Evolutionary conservation across 2,888 invertebrate genomes (phyloP).

Genomic region (Petrolisthes cinctipes): DNA sequence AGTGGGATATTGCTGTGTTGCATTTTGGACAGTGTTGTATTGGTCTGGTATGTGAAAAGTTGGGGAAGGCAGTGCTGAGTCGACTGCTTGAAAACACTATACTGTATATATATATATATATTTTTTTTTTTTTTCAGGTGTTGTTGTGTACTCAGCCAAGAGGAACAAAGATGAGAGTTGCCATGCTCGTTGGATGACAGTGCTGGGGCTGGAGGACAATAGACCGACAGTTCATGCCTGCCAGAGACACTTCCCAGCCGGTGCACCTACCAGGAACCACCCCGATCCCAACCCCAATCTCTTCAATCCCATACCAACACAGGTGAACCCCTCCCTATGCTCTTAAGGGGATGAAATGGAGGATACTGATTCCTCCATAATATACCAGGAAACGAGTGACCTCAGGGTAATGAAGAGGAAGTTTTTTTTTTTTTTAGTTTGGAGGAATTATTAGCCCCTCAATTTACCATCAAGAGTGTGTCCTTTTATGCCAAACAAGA

Average conservation of each 20-base stretch:
- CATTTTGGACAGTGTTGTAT: too few relatives aligned
- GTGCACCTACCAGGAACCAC: slow-evolving; percentile 62
- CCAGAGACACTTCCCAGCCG: slow-evolving; percentile 62
- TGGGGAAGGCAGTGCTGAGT: too few relatives aligned
- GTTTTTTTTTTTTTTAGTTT: too few relatives aligned
- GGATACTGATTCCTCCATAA: too few relatives aligned
- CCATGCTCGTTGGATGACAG: slow-evolving; percentile 37
- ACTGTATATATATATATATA: neutral
- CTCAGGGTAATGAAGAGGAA: too few relatives aligned
- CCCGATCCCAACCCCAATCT: slow-evolving; percentile 59
- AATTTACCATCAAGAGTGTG: too few relatives aligned
- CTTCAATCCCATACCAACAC: slow-evolving; percentile 60
- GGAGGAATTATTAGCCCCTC: too few relatives aligned
- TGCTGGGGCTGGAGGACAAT: slow-evolving; percentile 41
- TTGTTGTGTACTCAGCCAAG: slow-evolving; percentile 59
- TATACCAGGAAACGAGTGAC: too few relatives aligned
- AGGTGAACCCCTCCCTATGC: slow-evolving; percentile 18
- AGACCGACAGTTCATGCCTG: slow-evolving; percentile 57
- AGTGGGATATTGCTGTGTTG: too few relatives aligned
- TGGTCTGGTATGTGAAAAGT: too few relatives aligned
- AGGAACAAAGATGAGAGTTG: slow-evolving; percentile 42
- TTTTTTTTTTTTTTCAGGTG: slow-evolving; percentile 20
- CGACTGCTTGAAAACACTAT: neutral
- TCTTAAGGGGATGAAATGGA: too few relatives aligned
- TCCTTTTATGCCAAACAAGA: too few relatives aligned